A percentile compares a stretch with the other conserved stretches of the same genome.
phyloP scores from a whole-genome alignment of 2,888 invertebrate species.

The Trissolcus brochymenae region DNA sequence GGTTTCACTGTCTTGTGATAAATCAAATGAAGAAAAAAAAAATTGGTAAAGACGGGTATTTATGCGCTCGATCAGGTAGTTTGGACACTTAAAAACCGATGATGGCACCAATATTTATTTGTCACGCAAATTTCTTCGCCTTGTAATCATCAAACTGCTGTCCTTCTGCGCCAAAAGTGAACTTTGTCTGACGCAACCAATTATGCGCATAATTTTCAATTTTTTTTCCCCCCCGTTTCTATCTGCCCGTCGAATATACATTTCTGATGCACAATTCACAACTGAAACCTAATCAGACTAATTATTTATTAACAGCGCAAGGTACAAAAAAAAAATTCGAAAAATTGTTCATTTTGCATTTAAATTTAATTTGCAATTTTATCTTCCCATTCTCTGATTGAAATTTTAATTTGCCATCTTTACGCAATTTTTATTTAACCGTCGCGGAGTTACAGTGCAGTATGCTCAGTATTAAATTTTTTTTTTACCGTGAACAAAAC shows the following conservation, averaged over 20 bases:
- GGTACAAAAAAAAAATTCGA: too few relatives aligned
- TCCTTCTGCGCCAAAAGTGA: too few relatives aligned
- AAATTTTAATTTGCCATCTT: neutral
- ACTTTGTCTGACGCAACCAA: constrained; percentile 3
- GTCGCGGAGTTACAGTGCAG: neutral
- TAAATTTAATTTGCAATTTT: too few relatives aligned
- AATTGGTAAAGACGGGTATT: neutral
- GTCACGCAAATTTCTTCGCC: constrained; percentile 1
- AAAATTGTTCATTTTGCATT: too few relatives aligned
- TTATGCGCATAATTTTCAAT: too few relatives aligned
- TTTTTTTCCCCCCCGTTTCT: too few relatives aligned
- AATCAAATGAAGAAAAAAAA: constrained; percentile 5
- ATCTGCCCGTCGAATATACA: too few relatives aligned
- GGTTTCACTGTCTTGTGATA: neutral
- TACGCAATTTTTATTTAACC: constrained; percentile 1
- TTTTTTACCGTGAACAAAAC: constrained; percentile 2
- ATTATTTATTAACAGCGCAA: too few relatives aligned
- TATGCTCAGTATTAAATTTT: neutral
- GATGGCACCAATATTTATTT: constrained; percentile 2
- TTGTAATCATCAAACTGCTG: too few relatives aligned
- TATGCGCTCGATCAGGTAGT: neutral
- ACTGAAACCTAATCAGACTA: too few relatives aligned
- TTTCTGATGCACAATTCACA: too few relatives aligned
- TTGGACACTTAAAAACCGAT: constrained; percentile 1
- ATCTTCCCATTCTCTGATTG: too few relatives aligned